Evolutionary conservation across 2,888 invertebrate genomes (phyloP), one percentile per base, ranked within the genome.

Genomic region (Galeopsomyia nigrocyanea): DNA sequence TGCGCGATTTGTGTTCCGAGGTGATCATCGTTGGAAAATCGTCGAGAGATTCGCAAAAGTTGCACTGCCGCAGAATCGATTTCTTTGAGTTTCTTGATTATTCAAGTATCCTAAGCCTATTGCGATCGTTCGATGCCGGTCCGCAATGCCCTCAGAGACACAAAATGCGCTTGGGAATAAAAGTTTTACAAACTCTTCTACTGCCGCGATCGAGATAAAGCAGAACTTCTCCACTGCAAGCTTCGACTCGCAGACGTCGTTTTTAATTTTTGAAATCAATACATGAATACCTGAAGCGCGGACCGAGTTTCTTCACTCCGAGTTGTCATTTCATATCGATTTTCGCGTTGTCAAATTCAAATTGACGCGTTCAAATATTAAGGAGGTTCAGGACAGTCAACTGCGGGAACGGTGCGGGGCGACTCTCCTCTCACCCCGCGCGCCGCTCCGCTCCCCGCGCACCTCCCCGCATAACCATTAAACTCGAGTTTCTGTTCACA

Each of bases 51-150:
- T 71, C 21, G n/a, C n/a, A n/a, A n/a, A 57, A 55, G 10, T 46
- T 16, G 19, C 10, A 21, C 16, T 9, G 16, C 19, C 17, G 57
- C 60, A 56, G 56, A 71, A 74, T 74, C 61, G 61, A 74, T 74
- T 74, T 67, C 60, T 60, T 63, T 47, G 51, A 47, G 39, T 67
- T 55, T 57, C 70, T 74, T 64, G 67, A 67, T 74, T 74, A 70
- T 70, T 67, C 60, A 67, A 70, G 70, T 63, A 64, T 39, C 60
- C 69, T 70, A 56, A 57, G 5, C 26, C 55, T 31, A 53, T 66
- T 47, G 53, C 17, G 55, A 39, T 39, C 10, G 39, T 21, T 55
- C 65, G 3, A 62, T 39, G 39, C 13, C 2, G 3, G 3, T 26
- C 26, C 26, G 26, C 39, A 10, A 51, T 21, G 47, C 17, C 31